Base-by-base conservation (phyloP, 1,140 invertebrate species). In the Penaeus japonicus region DNA sequence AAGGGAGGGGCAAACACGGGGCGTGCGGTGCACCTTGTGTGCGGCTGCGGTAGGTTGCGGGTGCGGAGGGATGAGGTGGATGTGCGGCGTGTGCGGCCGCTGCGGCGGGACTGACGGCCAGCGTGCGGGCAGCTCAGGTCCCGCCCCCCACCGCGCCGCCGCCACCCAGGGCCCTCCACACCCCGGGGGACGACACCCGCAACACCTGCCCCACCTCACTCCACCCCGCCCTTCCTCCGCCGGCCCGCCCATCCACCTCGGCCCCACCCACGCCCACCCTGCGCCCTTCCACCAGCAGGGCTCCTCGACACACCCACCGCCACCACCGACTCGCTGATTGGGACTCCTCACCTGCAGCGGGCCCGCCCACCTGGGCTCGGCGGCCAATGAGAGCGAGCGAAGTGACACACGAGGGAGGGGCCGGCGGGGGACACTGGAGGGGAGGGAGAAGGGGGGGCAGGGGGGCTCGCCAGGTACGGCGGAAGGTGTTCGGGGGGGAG, bases 81-180 rank as follows among this genome's bases (percentile, higher is more conserved):
- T 70, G 87, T 88, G 87, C 87, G 81, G 87, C 87, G 87, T 88
- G 87, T 83, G 80, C 55, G 87, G 65, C 87, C 81, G 87, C 87
- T 88, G 87, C 87, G 65, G 80, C 80, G 65, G 87, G 80, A 88
- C 87, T 88, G 87, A 22, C 59, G 85, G 78, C 77, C 47, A 65
- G 59, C 47, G 35, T 35, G 85, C 39, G 47, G 79, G 57, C 35
- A 59, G 87, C 78, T 88, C 70, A 88, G 78, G 62, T 87, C 79
- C 62, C 85, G 78, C 78, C 85, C 85, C 78, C 85, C 79, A 59
- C 79, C 87, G 70, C 80, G 85, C 85, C 59, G 77, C 77, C 75
- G 53, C 84, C 75, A 79, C 85, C 85, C 75, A 81, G 20, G 75
- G 84, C 27, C 30, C 47, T 12, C 84, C 75, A 47, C 85, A 53